Evolutionary conservation across 2,888 invertebrate species (phyloP), one percentile per base, ranked within the genome.

Genomic region (Trilocha varians): DNA sequence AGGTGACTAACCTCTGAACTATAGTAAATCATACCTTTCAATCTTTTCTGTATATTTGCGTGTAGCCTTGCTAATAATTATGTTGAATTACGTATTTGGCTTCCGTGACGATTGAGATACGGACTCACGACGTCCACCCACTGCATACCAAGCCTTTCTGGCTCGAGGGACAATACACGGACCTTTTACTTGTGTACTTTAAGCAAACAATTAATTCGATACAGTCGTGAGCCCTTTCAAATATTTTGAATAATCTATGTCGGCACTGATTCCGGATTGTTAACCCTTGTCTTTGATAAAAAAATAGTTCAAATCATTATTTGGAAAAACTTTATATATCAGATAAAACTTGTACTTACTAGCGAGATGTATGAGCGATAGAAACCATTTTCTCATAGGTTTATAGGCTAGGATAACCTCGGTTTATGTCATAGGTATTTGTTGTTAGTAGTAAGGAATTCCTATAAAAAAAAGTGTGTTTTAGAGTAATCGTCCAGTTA

Each of bases 1-100:
- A 54, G 71, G 72, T 74, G 64, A 76, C 62, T 65, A 64, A 77
- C 78, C 78, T 70, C 63, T 75, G 78, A 74, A 70, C 76, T 61
- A 53, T 52, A 37, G 44, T 49, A 48, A 57, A 62, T 61, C 56
- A 52, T 55, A 53, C 65, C 65, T 75, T 77, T 73, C 71, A 63
- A 65, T 60, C 55, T 48, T 54, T 62, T 54, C 48, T 49, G 52
- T 43, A 47, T 55, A 48, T 49, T 54, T 57, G 50, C 46, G 37
- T 25, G 38, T 55, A 55, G 53, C 75, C 75, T 75, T 76, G 70
- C 17, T 18, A 39, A 42, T 48, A 56, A 62, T 52, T 62, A 60
- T 59, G 51, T 57, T 55, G 55, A 57, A 57, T 56, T 59, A 62
- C 49, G 45, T 59, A 60, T 54, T 52, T 43, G 44, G 59, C 72